Base-by-base conservation (phyloP, 2,797 vertebrate species). In the Valencia hispanica region DNA sequence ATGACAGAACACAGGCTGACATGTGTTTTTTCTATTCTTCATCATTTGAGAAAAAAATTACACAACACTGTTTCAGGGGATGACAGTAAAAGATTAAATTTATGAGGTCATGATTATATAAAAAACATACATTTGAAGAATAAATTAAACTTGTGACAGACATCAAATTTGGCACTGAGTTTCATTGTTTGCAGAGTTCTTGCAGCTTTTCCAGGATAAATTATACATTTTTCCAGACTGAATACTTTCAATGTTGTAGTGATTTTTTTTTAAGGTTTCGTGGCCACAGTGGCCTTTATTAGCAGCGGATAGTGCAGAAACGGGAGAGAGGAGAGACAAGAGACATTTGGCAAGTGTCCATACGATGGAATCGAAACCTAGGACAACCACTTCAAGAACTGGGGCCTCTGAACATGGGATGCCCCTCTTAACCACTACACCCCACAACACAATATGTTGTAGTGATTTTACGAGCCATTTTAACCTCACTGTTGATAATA, bases 11-110 rank as follows among this genome's bases (percentile, higher is more conserved):
- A 9, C 17, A 50, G 22, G 15, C 5, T 3, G 0, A 27, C 32
- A 4, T 63, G 11, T 55, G 43, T 63, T 70, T 70, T 68, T 50
- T 15, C 14, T 55, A 5, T 43, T 48, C 15, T 68, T 57, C 45
- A 7, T 66, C 77, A 45, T 36, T 51, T 6, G 50, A 70, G 22
- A 81, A 27, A 25, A n/a, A 36, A 39, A 72, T 79, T 72, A 17
- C 48, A 2, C 5, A 59, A 43, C 20, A 32, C 11, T 12, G 6
- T 75, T 74, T 70, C 53, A 74, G 47, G 17, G 25, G 43, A 68
- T 32, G 43, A 55, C 39, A 70, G 63, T 27, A 53, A 73, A 68
- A 72, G 45, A 77, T 70, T 36, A 55, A 30, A 6, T 70, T 50
- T 36, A 75, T 76, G 34, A 73, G 4, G 36, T 17, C 17, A 25